Conservation (phyloP, 2,888 invertebrate genomes). For the Gastrophysa polygoni region DNA sequence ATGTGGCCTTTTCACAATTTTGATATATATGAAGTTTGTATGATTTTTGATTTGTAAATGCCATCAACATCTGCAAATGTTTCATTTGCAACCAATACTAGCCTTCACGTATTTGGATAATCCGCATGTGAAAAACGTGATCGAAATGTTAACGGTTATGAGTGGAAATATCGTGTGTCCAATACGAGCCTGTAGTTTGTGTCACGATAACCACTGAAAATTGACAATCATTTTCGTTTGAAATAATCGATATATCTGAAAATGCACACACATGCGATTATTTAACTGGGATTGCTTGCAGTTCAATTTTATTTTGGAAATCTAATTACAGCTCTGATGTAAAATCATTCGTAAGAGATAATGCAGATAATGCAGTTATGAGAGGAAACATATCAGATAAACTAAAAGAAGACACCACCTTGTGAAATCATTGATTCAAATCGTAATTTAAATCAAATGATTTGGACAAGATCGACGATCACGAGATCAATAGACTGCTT, state of each 20-base stretch:
- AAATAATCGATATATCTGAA: background rate
- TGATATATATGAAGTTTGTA: too few species aligned
- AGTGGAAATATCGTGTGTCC: slow-evolving; percentile 23
- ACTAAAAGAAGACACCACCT: background rate
- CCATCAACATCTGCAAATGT: background rate
- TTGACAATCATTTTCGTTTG: slow-evolving; percentile 17
- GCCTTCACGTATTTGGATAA: slow-evolving; percentile 6
- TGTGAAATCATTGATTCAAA: too few species aligned
- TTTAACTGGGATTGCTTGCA: background rate
- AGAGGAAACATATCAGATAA: slow-evolving; percentile 13
- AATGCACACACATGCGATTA: background rate
- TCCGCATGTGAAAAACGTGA: slow-evolving; percentile 11
- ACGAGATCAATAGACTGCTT: too few species aligned
- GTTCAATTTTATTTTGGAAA: slow-evolving; percentile 18
- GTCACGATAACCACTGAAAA: slow-evolving; percentile 20
- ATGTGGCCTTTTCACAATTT: too few species aligned
- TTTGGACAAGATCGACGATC: too few species aligned
- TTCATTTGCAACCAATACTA: slow-evolving; percentile 21
- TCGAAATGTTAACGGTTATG: slow-evolving; percentile 16
- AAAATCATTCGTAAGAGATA: slow-evolving; percentile 17
- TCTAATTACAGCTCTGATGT: slow-evolving; percentile 14
- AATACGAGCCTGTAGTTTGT: slow-evolving; percentile 31
- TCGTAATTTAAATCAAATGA: too few species aligned
- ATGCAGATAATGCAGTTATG: slow-evolving; percentile 11
- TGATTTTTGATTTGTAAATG: background rate